These are phyloP conservation scores for Sylvilagus floridanus DNA, from an alignment of 2,797 vertebrate genomes.

Conservation along the genomic window DNA sequence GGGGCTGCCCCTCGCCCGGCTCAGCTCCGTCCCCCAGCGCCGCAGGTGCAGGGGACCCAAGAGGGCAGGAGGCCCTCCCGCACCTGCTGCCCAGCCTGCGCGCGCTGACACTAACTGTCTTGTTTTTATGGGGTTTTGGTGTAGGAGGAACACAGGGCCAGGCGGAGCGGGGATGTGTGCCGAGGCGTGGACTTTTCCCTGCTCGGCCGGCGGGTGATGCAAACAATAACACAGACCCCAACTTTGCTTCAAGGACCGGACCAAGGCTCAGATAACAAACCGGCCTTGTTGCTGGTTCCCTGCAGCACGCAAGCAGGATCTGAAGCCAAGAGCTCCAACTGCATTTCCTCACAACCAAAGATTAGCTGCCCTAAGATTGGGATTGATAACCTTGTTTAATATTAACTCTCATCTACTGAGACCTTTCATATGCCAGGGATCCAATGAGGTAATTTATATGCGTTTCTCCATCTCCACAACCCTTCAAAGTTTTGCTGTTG, in stretches of 20 bases:
- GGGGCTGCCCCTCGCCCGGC: background rate
- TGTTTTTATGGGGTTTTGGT: conserved; percentile 64
- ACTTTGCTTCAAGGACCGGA: conserved; percentile 64
- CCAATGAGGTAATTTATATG: background rate
- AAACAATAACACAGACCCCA: conserved; percentile 68
- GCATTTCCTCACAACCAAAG: background rate
- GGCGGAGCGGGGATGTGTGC: conserved; percentile 59
- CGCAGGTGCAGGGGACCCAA: conserved; percentile 73
- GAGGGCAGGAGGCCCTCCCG: background rate
- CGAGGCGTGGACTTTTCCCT: conserved; percentile 64
- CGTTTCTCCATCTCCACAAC: background rate
- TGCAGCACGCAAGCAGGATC: background rate
- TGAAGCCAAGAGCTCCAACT: background rate
- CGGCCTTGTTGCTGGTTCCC: background rate
- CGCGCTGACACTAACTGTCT: conserved; percentile 56
- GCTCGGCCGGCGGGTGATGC: background rate
- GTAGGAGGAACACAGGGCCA: conserved; percentile 48
- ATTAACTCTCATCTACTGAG: conserved; percentile 13
- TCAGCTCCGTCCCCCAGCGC: background rate
- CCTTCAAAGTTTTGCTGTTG: background rate
- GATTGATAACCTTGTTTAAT: background rate
- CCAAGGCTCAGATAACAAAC: conserved; percentile 64
- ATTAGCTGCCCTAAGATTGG: background rate
- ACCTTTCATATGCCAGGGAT: background rate
- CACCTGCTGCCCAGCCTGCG: background rate